Evolutionary conservation across 2,888 invertebrate genomes (phyloP), one percentile per base, ranked within the genome.

Genomic region (Plebejus anna): DNA sequence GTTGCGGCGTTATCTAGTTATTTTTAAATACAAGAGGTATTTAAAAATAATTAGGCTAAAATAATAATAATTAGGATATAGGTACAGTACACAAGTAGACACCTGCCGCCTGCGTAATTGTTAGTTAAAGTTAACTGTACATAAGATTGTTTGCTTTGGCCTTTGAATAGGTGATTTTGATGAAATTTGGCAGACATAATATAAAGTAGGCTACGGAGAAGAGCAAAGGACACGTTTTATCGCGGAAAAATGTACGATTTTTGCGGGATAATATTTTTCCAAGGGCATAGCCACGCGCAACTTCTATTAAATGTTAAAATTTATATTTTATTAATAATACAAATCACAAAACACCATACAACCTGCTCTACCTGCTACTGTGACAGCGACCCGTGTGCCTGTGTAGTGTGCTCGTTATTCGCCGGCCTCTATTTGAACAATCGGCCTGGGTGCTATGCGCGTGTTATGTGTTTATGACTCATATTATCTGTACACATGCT

Each of bases 401-500:
- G 22, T 22, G 22, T 22, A 22, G 22, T 22, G 22, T 59, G 59
- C 59, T 59, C 22, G 22, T 59, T 59, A 59, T 22, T 7, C 59
- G 22, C 22, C 59, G 59, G 9, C 59, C n/a, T 59, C 9, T 59
- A 22, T 59, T 59, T 22, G 22, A 59, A 59, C 59, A 59, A n/a
- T 59, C 59, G 22, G 22, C 22, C 59, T 55, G 16, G 55, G 55
- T 16, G 11, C 55, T 55, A 55, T 59, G 59, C 22, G 22, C 59
- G 22, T n/a, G 59, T 59, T 22, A 22, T 22, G 22, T 22, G n/a
- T 22, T 59, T 22, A 59, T 22, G 59, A 59, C 59, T 22, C 59
- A 59, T 59, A n/a, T 57, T 57, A 57, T 57, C 57, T 57, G n/a
- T 57, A 57, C 57, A 57, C n/a, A 57, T 57, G n/a, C 57, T 57